These are phyloP conservation scores for Circaetus gallicus DNA, from an alignment of 2,113 vertebrate species.

Conservation along the genomic window DNA sequence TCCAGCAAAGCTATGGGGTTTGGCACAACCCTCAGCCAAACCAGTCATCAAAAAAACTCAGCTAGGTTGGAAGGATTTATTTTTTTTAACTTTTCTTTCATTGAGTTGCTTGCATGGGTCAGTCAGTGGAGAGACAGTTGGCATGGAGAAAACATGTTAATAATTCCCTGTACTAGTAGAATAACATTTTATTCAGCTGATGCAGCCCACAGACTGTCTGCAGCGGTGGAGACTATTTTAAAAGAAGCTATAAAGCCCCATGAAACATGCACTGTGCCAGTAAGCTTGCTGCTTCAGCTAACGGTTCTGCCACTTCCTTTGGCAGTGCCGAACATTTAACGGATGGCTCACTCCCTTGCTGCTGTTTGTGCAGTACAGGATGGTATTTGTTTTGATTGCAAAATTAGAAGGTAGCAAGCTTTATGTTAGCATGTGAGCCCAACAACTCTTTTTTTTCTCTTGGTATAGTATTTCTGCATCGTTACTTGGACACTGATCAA, in stretches of 20 bases:
- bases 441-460: not conserved
- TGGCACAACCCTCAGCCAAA: not conserved
- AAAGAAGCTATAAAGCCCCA: conserved; percentile 17
- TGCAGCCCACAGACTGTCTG: conserved; percentile 16
- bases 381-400: not conserved
- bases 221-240: not conserved
- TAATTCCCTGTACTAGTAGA: not conserved
- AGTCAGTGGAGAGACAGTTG: not conserved
- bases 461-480: not conserved
- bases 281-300: conserved; percentile 25
- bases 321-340: not conserved
- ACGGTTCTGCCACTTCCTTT: conserved; percentile 22
- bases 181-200: not conserved
- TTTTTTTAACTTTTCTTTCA: not conserved
- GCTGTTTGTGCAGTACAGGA: not conserved
- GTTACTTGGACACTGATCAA: not conserved
- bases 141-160: not conserved
- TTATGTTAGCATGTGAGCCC: not conserved
- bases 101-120: not conserved
- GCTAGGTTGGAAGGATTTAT: not conserved
- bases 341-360: not conserved
- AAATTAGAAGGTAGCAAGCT: not conserved
- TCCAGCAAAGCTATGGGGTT: not conserved
- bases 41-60: not conserved
- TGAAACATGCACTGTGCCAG: not conserved